A percentile compares a stretch with the other conserved stretches of the same genome.
Conservation (phyloP, 2,888 invertebrate genomes). For the Anoplius nigerrimus region DNA sequence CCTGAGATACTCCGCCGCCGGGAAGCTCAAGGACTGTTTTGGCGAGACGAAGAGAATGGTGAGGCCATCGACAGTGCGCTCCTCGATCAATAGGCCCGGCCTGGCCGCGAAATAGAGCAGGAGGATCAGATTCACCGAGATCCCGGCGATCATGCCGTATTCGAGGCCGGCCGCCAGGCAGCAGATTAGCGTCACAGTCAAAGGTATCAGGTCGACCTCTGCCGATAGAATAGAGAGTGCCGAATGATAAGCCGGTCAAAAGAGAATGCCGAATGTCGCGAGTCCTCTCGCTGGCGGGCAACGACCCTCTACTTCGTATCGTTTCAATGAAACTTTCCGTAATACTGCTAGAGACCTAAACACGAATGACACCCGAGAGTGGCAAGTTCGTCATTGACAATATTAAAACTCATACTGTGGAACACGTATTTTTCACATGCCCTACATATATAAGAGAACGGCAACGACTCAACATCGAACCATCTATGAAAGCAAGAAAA, state of each 20-base stretch:
- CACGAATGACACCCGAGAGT: too few species aligned
- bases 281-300: neutral
- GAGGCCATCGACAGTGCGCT: conserved; percentile 76
- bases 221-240: conserved; percentile 53
- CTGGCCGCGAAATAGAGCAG: conserved; percentile 82
- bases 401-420: too few species aligned
- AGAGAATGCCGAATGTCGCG: neutral
- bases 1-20: conserved; percentile 78
- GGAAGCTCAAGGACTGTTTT: conserved; percentile 76
- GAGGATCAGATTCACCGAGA: conserved; percentile 80
- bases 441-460: too few species aligned
- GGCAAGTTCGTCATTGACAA: too few species aligned
- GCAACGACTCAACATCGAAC: too few species aligned
- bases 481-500: too few species aligned
- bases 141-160: conserved; percentile 79
- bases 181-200: conserved; percentile 81
- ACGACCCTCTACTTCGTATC: too few species aligned
- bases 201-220: conserved; percentile 84
- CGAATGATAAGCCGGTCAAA: conserved; percentile 6
- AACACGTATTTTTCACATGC: too few species aligned
- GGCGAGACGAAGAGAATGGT: conserved; percentile 64
- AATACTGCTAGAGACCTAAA: too few species aligned
- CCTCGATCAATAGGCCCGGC: conserved; percentile 80
- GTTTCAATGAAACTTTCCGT: too few species aligned
- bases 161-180: conserved; percentile 84